These are phyloP conservation scores for Dinomys branickii DNA, from an alignment of 2,113 vertebrate genomes.

Conservation along the genomic window DNA sequence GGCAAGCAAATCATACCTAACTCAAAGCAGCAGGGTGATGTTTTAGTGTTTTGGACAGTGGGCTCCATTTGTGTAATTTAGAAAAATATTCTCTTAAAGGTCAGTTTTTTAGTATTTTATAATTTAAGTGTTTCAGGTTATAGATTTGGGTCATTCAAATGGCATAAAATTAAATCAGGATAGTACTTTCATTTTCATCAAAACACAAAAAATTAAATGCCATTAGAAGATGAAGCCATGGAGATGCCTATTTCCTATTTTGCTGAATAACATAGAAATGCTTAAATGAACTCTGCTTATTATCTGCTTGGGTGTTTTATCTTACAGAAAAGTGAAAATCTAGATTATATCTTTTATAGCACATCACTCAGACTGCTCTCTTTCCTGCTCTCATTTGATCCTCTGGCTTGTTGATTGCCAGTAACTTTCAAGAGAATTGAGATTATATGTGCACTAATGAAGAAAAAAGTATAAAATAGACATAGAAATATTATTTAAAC, in stretches of 20 bases:
- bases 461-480: neutral
- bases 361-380: neutral
- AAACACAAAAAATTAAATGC: neutral
- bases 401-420: neutral
- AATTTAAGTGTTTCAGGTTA: constrained; percentile 8
- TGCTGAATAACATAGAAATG: neutral
- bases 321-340: neutral
- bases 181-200: neutral
- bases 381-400: neutral
- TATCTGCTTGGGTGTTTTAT: neutral
- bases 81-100: constrained; percentile 45
- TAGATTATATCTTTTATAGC: neutral
- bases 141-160: constrained; percentile 37
- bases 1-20: neutral
- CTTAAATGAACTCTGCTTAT: neutral
- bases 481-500: constrained; percentile 36
- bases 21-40: neutral
- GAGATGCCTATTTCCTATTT: neutral
- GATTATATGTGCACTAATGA: neutral
- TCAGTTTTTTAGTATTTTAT: constrained; percentile 2
- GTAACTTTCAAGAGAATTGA: neutral
- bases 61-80: constrained; percentile 2
- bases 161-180: constrained; percentile 24
- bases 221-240: neutral
- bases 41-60: constrained; percentile 22